Evolutionary conservation across 1,140 invertebrate genomes (phyloP), one percentile per base, ranked within the genome.

Genomic region (Drosophila teissieri): DNA sequence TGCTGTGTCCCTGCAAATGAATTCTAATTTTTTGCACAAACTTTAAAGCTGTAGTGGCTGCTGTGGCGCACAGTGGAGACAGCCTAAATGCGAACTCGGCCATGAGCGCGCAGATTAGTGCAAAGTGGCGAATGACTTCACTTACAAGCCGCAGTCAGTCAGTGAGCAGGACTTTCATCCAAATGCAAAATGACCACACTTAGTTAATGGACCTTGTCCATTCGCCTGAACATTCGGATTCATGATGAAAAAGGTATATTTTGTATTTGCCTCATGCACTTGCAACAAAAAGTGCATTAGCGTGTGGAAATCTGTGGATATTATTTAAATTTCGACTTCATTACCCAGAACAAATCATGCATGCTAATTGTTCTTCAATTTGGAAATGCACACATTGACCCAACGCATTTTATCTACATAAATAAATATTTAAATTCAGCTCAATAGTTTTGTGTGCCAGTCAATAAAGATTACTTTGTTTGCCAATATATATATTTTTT

Each of bases 11-110:
- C 63, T 80, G 70, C 79, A 88, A 86, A 86, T 86, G 84, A 86
- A 86, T 86, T 86, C 72, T 88, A 86, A 88, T 80, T 86, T 88
- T 79, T 78, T 72, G 83, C 56, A 39, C 62, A 83, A 86, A 88
- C 83, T 88, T 86, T 83, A 46, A 34, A 58, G 67, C 44, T 6
- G 14, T 12, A 31, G 24, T 24, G 19, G 19, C 19, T 56, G 12
- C 45, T 42, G 68, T 49, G 64, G 44, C 39, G 45, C 19, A 74
- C 60, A 68, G 67, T 70, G 65, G 44, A 49, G 52, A 31, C 64
- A 68, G 60, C 64, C 61, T 68, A 68, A 68, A 68, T 68, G 63
- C 31, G 53, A 52, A 68, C 60, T 65, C 64, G 52, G 64, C 64
- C 64, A 68, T 52, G 64, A 65, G 54, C 57, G 48, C 27, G 64